Evolutionary conservation across 2,797 vertebrate genomes (phyloP).

Genomic region (Sciurus carolinensis): DNA sequence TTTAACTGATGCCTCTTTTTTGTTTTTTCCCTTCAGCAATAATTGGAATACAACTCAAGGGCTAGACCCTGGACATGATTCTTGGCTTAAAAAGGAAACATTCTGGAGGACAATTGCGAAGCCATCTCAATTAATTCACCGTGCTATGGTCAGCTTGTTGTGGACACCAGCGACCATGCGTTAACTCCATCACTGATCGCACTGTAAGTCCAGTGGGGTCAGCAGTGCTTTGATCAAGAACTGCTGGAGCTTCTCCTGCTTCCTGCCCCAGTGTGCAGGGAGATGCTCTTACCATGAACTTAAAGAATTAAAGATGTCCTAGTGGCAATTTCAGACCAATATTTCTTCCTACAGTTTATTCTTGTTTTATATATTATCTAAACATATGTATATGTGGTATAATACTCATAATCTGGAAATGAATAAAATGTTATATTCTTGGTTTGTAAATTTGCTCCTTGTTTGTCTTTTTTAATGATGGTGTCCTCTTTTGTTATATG

Average conservation of each 20-base stretch:
- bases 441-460: slow-evolving; percentile 84
- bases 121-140: slow-evolving; percentile 81
- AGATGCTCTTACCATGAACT: slow-evolving; percentile 52
- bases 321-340: slow-evolving; percentile 77
- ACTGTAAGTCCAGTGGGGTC: slow-evolving; percentile 33
- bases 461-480: slow-evolving; percentile 29
- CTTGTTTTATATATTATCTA: slow-evolving; percentile 86
- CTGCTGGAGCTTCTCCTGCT: background rate
- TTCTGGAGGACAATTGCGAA: slow-evolving; percentile 82
- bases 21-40: slow-evolving; percentile 87
- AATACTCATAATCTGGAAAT: slow-evolving; percentile 82
- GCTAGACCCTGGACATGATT: slow-evolving; percentile 63
- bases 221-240: slow-evolving; percentile 47
- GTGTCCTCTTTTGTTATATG: slow-evolving; percentile 2
- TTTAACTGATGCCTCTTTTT: slow-evolving; percentile 71
- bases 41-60: slow-evolving; percentile 80
- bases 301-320: slow-evolving; percentile 77
- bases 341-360: slow-evolving; percentile 84
- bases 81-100: slow-evolving; percentile 75
- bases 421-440: slow-evolving; percentile 89
- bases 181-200: background rate
- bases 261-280: slow-evolving; percentile 54
- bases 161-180: slow-evolving; percentile 73
- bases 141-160: slow-evolving; percentile 75
- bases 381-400: slow-evolving; percentile 82